Evolutionary conservation across 2,113 vertebrate species (phyloP).

Genomic region (Cephalopterus ornatus): DNA sequence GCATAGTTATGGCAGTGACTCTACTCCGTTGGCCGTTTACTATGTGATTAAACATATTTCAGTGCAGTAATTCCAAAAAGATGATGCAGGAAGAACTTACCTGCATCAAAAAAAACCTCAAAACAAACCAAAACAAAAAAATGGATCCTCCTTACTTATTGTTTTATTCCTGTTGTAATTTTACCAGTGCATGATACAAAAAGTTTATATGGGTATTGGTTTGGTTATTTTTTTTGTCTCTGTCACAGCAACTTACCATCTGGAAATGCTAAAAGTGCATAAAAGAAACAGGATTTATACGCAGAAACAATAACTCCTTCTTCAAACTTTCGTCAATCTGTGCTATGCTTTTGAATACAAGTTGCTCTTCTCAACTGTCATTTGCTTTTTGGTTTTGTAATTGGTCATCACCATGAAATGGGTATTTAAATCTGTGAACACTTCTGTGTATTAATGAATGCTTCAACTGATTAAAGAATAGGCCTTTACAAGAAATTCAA

Average conservation of each 20-base stretch:
- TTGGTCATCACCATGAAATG: background rate
- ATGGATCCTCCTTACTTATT: slow-evolving; percentile 38
- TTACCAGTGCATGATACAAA: background rate
- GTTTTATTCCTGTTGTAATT: slow-evolving; percentile 22
- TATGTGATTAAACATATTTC: background rate
- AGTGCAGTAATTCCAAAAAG: background rate
- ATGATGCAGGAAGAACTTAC: background rate
- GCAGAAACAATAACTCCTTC: background rate
- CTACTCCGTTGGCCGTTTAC: background rate
- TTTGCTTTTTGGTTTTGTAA: background rate
- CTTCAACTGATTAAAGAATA: background rate
- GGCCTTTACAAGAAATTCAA: background rate
- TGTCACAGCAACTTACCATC: slow-evolving; percentile 27
- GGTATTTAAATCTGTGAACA: background rate
- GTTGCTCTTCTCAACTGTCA: background rate
- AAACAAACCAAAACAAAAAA: background rate
- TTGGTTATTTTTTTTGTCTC: background rate
- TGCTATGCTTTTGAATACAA: background rate
- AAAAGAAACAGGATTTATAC: slow-evolving; percentile 14
- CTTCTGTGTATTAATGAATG: background rate
- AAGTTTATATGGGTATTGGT: background rate
- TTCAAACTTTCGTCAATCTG: background rate
- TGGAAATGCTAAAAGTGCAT: slow-evolving; percentile 60
- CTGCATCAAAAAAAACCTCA: background rate
- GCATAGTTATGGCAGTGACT: background rate